phyloP scores from a whole-genome alignment of 1,140 invertebrate genomes.

The Cotesia vestalis region DNA sequence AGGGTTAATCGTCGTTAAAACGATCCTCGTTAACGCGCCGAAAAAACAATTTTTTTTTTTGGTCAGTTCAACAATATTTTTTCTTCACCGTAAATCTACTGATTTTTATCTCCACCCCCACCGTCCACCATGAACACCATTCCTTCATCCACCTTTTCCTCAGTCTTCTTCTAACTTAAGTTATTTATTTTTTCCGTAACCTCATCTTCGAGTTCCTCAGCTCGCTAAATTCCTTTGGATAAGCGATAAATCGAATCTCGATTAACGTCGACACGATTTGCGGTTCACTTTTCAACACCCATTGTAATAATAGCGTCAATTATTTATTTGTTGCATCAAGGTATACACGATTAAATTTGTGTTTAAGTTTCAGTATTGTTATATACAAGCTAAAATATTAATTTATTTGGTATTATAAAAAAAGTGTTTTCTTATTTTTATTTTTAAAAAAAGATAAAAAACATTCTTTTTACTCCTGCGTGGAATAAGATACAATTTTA shows the following conservation, averaged over 20 bases:
- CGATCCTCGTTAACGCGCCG: slow-evolving; percentile 62
- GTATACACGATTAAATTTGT: too few species aligned
- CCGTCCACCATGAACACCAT: background rate
- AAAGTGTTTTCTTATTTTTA: too few species aligned
- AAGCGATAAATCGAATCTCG: slow-evolving; percentile 30
- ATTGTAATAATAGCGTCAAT: too few species aligned
- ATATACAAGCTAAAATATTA: too few species aligned
- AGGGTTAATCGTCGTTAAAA: slow-evolving; percentile 64
- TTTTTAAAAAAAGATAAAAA: background rate
- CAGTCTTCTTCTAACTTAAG: background rate
- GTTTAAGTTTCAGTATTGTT: too few species aligned
- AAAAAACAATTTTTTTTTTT: slow-evolving; percentile 46
- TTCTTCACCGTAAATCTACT: background rate
- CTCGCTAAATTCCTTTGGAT: background rate
- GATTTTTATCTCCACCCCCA: background rate
- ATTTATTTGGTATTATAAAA: too few species aligned
- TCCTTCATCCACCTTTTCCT: background rate
- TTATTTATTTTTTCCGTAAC: too few species aligned
- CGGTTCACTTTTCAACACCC: slow-evolving; percentile 8
- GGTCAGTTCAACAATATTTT: slow-evolving; percentile 27
- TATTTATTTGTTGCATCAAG: too few species aligned
- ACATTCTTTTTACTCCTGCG: background rate
- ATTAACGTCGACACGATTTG: slow-evolving; percentile 25
- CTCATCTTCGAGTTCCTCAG: background rate
- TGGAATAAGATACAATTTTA: slow-evolving; percentile 49